phyloP scores from a whole-genome alignment of 2,888 invertebrate genomes.

The Celastrina argiolus region DNA sequence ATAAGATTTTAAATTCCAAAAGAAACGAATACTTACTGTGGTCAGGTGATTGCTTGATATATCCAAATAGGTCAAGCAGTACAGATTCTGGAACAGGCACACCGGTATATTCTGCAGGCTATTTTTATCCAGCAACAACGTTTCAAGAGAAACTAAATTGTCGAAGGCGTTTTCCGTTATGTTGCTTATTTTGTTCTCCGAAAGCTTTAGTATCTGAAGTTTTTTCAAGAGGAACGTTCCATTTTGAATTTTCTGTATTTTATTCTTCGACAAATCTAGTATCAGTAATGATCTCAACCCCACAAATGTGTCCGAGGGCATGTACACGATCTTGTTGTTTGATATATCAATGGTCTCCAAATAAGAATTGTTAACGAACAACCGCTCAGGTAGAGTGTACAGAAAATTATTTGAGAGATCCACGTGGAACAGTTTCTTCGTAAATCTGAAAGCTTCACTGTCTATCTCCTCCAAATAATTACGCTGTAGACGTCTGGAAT shows the following conservation, averaged over 20 bases:
- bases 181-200: conserved; percentile 81
- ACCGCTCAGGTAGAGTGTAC: conserved; percentile 70
- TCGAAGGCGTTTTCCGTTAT: conserved; percentile 77
- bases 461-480: conserved; percentile 81
- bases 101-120: conserved; percentile 67
- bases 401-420: conserved; percentile 83
- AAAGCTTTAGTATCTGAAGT: conserved; percentile 81
- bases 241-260: conserved; percentile 77
- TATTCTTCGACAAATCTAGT: conserved; percentile 84
- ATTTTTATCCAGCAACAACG: conserved; percentile 76
- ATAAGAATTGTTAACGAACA: conserved; percentile 78
- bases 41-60: conserved; percentile 75
- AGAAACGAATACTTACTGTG: conserved; percentile 45
- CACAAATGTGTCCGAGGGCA: conserved; percentile 78
- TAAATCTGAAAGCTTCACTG: conserved; percentile 73
- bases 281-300: conserved; percentile 79
- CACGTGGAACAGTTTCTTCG: conserved; percentile 81
- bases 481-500: conserved; percentile 80
- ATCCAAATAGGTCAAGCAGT: conserved; percentile 72
- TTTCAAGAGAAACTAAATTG: conserved; percentile 69
- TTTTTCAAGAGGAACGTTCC: conserved; percentile 77
- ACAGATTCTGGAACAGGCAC: conserved; percentile 67
- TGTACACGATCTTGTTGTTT: conserved; percentile 78
- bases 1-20: too few species aligned
- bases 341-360: conserved; percentile 82